phyloP scores from a whole-genome alignment of 1,140 invertebrate species.

The Zaprionus lachaisei region DNA sequence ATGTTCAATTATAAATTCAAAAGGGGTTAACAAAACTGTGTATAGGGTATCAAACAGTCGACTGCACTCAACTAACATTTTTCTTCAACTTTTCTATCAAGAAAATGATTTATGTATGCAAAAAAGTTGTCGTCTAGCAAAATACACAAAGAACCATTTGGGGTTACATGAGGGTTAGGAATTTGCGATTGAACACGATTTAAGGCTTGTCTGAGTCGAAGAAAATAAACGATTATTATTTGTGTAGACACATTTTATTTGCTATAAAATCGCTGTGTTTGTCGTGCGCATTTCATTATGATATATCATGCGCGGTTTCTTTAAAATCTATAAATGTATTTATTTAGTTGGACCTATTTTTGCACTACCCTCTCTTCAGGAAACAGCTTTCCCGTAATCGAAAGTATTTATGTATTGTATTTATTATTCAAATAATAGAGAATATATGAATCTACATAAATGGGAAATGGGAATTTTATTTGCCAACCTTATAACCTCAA shows the following conservation, averaged over 20 bases:
- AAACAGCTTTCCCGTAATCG: too few relatives aligned
- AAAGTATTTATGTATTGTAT: too few relatives aligned
- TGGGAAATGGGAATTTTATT: too few relatives aligned
- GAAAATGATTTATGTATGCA: background rate
- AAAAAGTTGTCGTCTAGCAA: background rate
- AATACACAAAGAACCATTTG: background rate
- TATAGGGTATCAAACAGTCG: background rate
- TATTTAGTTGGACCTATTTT: background rate
- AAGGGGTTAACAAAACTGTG: background rate
- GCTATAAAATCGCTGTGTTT: background rate
- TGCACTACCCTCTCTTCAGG: too few relatives aligned
- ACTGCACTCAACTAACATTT: background rate
- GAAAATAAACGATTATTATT: conserved; percentile 3
- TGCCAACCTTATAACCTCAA: conserved; percentile 26
- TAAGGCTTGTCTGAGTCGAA: background rate
- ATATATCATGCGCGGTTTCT: background rate
- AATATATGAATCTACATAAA: too few relatives aligned
- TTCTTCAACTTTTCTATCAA: background rate
- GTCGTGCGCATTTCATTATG: background rate
- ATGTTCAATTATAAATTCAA: background rate
- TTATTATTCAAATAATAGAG: too few relatives aligned
- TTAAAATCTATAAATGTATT: background rate
- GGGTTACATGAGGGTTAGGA: conserved; percentile 1
- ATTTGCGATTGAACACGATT: conserved; percentile 9
- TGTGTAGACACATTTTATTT: background rate